Evolutionary conservation across 1,140 invertebrate genomes (phyloP), one percentile per base, ranked within the genome.

Genomic region (Papilio polytes): DNA sequence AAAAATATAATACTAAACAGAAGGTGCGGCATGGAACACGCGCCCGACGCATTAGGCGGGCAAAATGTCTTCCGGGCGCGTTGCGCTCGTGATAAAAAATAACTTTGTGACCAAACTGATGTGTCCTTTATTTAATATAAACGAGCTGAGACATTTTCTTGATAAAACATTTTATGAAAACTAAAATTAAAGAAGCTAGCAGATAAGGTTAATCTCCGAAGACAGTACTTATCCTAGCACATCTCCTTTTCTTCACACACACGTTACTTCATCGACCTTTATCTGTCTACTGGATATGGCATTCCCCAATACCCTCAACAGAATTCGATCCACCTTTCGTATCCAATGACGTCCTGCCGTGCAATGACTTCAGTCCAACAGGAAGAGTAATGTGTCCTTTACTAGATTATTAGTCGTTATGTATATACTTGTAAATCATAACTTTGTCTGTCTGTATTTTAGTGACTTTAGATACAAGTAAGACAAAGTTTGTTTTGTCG

Each of bases 101-200:
- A 70, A 70, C 22, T 70, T 70, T 70, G 26, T 36, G 26, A 31
- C 63, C 63, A 31, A 70, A 70, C 63, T 70, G 63, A 70, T 70
- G 63, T 13, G 63, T 13, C 63, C 63, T 70, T 70, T 70, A 70
- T 70, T 70, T 70, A 66, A 66, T 66, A 36, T 70, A 70, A 70
- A 70, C 63, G 63, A 70, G 63, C 63, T 15, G 63, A 31, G 26
- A 70, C 22, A 70, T 70, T 70, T 70, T 70, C 63, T 36, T 70
- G 13, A 15, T 31, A 13, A 70, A 18, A 70, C 6, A 70, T 70
- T 70, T 59, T 70, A 31, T 66, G n/a, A 26, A 63, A 63, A 63
- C 8, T 63, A 66, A 66, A 66, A 66, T 66, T 15, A 66, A 63
- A 63, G n/a, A 59, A 6, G 36, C 36, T 36, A 36, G 36, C 36